Evolutionary conservation across 2,113 vertebrate genomes (phyloP).

Genomic region (Cathartes aura): DNA sequence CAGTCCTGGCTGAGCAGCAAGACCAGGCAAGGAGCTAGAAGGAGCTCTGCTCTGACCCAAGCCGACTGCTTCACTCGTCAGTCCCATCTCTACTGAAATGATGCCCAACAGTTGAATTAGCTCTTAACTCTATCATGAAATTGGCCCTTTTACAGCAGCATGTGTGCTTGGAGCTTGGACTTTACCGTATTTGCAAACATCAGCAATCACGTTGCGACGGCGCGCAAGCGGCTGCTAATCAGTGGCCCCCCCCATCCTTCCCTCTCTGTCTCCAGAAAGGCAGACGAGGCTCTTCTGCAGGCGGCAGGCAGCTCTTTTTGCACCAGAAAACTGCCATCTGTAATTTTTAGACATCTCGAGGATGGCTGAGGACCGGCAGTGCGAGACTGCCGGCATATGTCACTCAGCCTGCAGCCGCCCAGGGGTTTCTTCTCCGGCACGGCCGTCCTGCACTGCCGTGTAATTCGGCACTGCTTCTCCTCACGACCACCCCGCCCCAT

Average conservation of each 20-base stretch:
- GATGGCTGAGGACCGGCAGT: not conserved
- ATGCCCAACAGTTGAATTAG: not conserved
- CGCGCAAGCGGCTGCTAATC: accelerated
- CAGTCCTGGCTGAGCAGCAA: not conserved
- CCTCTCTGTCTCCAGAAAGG: not conserved
- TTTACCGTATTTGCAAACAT: not conserved
- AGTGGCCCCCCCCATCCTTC: accelerated
- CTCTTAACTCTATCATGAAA: not conserved
- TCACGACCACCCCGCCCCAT: no score
- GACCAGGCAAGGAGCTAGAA: accelerated
- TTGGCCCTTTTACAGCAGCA: not conserved
- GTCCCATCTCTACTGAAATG: not conserved
- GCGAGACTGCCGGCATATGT: not conserved
- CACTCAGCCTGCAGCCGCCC: not conserved
- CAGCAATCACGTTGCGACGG: accelerated
- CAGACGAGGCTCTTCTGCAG: not conserved
- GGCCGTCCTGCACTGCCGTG: accelerated
- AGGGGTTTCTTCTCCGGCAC: accelerated
- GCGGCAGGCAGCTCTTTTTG: not conserved
- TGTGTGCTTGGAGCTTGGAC: not conserved
- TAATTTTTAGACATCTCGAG: not conserved
- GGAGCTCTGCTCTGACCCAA: not conserved
- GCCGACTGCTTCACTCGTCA: not conserved
- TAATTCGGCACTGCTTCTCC: not conserved
- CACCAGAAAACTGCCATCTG: not conserved